A percentile compares a stretch with the other conserved stretches of the same genome.
These are phyloP conservation scores for Battus philenor DNA, from an alignment of 1,140 invertebrate genomes.

Conservation along the genomic window DNA sequence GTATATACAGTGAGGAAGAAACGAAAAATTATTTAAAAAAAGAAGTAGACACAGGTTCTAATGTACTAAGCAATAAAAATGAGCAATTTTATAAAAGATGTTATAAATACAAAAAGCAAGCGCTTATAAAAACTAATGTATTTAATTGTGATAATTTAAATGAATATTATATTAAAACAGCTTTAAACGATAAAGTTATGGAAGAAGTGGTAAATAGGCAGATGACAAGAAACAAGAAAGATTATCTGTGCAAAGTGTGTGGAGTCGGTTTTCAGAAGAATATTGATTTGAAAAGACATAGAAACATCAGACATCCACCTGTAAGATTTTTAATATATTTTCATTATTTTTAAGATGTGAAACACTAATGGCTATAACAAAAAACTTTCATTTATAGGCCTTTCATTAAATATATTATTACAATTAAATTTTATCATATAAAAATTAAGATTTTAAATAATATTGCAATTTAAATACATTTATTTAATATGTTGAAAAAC, in stretches of 20 bases:
- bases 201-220: constrained; percentile 12
- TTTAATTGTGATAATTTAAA: constrained; percentile 15
- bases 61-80: too few relatives aligned
- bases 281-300: constrained; percentile 23
- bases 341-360: too few relatives aligned
- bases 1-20: neutral
- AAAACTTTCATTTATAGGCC: too few relatives aligned
- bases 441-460: too few relatives aligned
- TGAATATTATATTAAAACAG: constrained; percentile 15
- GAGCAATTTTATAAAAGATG: neutral
- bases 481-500: too few relatives aligned
- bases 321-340: constrained; percentile 17
- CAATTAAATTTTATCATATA: too few relatives aligned
- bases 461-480: too few relatives aligned
- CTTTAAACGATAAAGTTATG: constrained; percentile 22
- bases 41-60: constrained; percentile 6
- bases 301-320: constrained; percentile 15
- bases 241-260: constrained; percentile 20
- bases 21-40: constrained; percentile 8
- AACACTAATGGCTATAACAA: too few relatives aligned
- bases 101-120: constrained; percentile 21
- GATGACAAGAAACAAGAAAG: neutral
- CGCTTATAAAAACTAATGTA: constrained; percentile 9
- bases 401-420: too few relatives aligned
- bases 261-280: constrained; percentile 9